Evolutionary conservation across 2,888 invertebrate genomes (phyloP).

Genomic region (Caenorhabditis sp.): DNA sequence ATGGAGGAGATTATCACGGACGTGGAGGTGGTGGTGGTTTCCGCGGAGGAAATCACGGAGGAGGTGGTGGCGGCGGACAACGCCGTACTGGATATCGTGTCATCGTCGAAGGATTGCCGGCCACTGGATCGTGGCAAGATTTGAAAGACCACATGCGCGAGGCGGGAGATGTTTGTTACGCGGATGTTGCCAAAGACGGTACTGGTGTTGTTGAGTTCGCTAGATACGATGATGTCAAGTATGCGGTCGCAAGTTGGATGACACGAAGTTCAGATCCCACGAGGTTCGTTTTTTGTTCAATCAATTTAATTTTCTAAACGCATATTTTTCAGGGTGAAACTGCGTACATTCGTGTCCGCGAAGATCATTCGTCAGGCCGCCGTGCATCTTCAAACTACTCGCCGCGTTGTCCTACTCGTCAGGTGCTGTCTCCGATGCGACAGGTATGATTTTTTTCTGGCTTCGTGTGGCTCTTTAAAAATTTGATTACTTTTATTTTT

Average conservation of each 20-base stretch:
- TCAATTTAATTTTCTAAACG: background rate
- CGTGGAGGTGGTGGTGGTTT: constrained; percentile 79
- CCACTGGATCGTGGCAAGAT: constrained; percentile 92
- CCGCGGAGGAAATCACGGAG: constrained; percentile 75
- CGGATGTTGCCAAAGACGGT: constrained; percentile 97
- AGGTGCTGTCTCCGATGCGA: too few relatives aligned
- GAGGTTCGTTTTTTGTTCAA: constrained; percentile 78
- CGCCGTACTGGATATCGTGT: constrained; percentile 90
- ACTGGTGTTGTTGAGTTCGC: constrained; percentile 98
- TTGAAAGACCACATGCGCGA: constrained; percentile 95
- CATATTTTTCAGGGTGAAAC: constrained; percentile 84
- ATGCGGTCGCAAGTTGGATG: constrained; percentile 98
- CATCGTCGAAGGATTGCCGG: constrained; percentile 84
- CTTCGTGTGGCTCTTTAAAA: too few relatives aligned
- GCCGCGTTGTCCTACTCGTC: constrained; percentile 53
- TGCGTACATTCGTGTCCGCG: constrained; percentile 93
- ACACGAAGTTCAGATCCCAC: constrained; percentile 95
- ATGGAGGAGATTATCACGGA: constrained; percentile 74
- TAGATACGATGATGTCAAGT: constrained; percentile 97
- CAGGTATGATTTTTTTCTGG: too few relatives aligned
- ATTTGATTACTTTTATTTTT: too few relatives aligned
- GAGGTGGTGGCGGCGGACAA: constrained; percentile 60
- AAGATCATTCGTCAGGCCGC: constrained; percentile 77
- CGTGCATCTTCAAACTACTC: constrained; percentile 59
- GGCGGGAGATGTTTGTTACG: constrained; percentile 98